phyloP scores from a whole-genome alignment of 1,140 invertebrate genomes.

The Scaptomyza hsui region DNA sequence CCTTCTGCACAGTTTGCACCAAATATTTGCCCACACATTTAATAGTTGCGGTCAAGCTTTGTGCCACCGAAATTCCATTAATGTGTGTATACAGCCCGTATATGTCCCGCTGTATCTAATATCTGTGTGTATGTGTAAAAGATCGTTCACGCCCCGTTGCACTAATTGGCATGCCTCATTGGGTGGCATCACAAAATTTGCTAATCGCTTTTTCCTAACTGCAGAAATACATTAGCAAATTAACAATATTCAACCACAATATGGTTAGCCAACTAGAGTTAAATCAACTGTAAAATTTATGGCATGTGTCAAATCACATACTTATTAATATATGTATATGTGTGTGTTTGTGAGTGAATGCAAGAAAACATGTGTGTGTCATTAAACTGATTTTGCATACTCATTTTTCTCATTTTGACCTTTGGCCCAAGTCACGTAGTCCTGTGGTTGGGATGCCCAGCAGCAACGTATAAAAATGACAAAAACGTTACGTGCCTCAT shows the following conservation, averaged over 20 bases:
- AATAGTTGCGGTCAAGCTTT: constrained; percentile 11
- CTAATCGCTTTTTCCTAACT: constrained; percentile 53
- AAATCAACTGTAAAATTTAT: constrained; percentile 77
- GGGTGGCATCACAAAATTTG: constrained; percentile 21
- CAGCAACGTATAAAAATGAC: constrained; percentile 71
- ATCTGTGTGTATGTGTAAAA: constrained; percentile 35
- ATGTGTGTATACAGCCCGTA: constrained; percentile 9
- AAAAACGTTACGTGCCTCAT: constrained; percentile 76
- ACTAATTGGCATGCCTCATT: constrained; percentile 77
- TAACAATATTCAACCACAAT: constrained; percentile 27
- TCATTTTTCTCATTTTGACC: constrained; percentile 68
- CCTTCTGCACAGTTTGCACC: not conserved
- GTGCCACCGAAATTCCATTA: constrained; percentile 24
- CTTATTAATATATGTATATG: not conserved
- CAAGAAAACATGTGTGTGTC: constrained; percentile 24
- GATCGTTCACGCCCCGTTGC: constrained; percentile 68
- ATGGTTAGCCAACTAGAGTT: constrained; percentile 42
- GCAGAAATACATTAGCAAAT: constrained; percentile 61
- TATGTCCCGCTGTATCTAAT: not conserved
- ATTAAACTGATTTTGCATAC: constrained; percentile 73
- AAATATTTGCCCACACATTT: not conserved
- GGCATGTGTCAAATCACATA: constrained; percentile 29
- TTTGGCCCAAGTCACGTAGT: constrained; percentile 58
- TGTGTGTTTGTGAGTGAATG: no score
- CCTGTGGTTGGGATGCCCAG: constrained; percentile 40